These are phyloP conservation scores for Numenius phaeopus DNA, from an alignment of 2,797 vertebrate species.

Conservation along the genomic window DNA sequence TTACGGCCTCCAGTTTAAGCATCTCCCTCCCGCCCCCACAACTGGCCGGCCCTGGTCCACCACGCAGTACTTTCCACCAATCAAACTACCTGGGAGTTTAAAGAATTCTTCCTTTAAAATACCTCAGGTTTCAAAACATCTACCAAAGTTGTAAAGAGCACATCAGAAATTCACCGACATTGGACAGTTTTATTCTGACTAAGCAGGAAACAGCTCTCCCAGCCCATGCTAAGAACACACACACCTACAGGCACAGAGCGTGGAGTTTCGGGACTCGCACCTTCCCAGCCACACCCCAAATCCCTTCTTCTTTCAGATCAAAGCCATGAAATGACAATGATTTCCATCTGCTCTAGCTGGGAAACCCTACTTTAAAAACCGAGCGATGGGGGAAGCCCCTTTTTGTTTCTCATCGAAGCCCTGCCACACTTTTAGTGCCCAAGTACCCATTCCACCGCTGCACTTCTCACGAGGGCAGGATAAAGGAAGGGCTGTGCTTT, in stretches of 20 bases:
- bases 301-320: not conserved
- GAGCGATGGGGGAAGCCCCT: not conserved
- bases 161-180: not conserved
- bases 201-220: not conserved
- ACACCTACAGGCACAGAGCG: rapidly evolving
- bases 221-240: not conserved
- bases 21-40: not conserved
- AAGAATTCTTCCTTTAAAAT: not conserved
- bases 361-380: not conserved
- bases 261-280: rapidly evolving
- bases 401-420: not conserved
- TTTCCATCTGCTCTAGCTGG: not conserved
- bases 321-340: not conserved
- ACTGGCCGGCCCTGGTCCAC: rapidly evolving
- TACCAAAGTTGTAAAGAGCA: not conserved
- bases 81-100: not conserved
- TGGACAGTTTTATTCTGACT: not conserved
- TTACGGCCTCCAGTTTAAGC: not conserved
- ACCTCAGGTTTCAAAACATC: rapidly evolving
- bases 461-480: not conserved
- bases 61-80: rapidly evolving
- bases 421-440: not conserved
- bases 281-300: not conserved
- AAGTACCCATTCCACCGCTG: rapidly evolving
- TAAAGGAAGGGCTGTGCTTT: not conserved